Evolutionary conservation across 1,140 invertebrate species (phyloP).

Genomic region (Pseudomyrmex flavicornis): DNA sequence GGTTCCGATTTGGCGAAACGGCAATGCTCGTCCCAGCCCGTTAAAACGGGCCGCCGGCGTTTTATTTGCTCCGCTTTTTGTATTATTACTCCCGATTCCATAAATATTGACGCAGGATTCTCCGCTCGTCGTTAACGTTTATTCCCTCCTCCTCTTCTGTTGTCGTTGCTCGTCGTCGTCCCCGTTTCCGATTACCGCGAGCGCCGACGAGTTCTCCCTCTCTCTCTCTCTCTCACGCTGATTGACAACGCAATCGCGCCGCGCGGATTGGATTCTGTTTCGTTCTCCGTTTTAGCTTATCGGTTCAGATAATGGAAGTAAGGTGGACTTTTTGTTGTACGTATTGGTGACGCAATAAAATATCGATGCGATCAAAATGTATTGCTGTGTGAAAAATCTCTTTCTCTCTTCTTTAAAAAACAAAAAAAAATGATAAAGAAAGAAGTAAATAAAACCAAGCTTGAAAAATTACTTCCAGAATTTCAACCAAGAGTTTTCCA

Average conservation of each 20-base stretch:
- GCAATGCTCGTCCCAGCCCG: constrained; percentile 5
- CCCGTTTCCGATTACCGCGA: neutral
- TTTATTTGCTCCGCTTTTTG: constrained; percentile 59
- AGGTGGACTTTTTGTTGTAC: neutral
- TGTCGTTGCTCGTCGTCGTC: neutral
- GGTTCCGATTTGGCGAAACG: constrained; percentile 33
- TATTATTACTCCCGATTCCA: constrained; percentile 51
- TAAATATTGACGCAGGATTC: constrained; percentile 56
- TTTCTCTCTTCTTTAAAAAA: too few relatives aligned
- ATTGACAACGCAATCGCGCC: constrained; percentile 19
- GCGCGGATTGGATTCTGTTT: constrained; percentile 14
- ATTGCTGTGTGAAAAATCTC: too few relatives aligned
- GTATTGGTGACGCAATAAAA: too few relatives aligned
- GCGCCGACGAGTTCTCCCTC: neutral
- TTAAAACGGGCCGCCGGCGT: constrained; percentile 1
- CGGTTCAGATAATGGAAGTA: neutral
- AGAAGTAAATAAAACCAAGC: neutral
- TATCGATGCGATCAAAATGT: too few relatives aligned
- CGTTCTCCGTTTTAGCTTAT: neutral
- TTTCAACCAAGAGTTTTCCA: too few relatives aligned
- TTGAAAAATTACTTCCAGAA: neutral
- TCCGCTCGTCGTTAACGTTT: constrained; percentile 29
- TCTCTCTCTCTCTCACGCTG: constrained; percentile 6
- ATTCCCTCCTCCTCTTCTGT: neutral
- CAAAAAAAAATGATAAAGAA: too few relatives aligned